Conservation (phyloP, 2,113 vertebrate genomes). For the Salvelinus namaycush region DNA sequence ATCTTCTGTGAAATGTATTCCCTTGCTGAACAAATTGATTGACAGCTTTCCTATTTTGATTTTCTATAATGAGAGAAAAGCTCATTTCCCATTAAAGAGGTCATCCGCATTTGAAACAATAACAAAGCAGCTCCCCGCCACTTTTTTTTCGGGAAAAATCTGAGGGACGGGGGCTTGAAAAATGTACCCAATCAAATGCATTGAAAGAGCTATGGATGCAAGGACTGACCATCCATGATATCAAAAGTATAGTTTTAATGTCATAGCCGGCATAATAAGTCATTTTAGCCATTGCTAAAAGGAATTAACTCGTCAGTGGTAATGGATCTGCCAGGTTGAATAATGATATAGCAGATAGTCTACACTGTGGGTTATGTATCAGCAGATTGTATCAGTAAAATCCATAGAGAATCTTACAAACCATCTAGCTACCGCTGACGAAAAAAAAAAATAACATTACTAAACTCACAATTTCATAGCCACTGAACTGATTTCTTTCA, state of each 20-base stretch:
- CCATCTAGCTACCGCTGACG: neutral
- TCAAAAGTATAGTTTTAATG: no score
- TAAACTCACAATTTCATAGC: slow-evolving; percentile 33
- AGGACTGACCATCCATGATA: no score
- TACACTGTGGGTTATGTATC: neutral
- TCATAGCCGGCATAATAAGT: neutral
- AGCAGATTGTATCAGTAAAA: neutral
- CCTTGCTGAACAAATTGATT: slow-evolving; percentile 37
- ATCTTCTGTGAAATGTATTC: neutral
- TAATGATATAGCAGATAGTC: neutral
- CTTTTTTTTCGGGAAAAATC: no score
- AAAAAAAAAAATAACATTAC: neutral
- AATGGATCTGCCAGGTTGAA: neutral
- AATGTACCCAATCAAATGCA: no score
- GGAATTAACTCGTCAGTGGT: neutral
- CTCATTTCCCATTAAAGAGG: slow-evolving; percentile 29
- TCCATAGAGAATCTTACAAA: neutral
- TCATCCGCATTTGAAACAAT: neutral
- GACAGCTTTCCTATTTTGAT: slow-evolving; percentile 54
- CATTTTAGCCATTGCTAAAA: neutral
- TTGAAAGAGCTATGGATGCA: no score
- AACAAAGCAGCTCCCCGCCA: no score
- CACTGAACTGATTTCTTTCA: slow-evolving; percentile 11
- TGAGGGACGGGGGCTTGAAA: no score
- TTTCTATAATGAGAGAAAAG: slow-evolving; percentile 49